phyloP scores from a whole-genome alignment of 2,797 vertebrate genomes.

The Dermochelys coriacea region DNA sequence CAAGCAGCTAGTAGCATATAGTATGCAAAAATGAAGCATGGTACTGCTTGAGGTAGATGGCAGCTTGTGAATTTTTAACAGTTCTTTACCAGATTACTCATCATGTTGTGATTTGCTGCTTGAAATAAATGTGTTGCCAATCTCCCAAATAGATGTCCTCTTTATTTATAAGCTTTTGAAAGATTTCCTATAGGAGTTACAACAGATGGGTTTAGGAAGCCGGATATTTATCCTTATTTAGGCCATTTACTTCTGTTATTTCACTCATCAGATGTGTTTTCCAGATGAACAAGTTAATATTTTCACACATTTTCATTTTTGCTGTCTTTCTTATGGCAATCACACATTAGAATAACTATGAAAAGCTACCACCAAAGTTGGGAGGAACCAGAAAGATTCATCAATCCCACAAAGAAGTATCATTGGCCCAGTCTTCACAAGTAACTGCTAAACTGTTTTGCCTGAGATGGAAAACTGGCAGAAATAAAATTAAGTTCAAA shows the following conservation, averaged over 20 bases:
- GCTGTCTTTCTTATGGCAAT: background rate
- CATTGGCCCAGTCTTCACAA: background rate
- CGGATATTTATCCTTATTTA: slow-evolving; percentile 69
- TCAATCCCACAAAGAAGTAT: background rate
- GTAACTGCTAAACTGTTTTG: background rate
- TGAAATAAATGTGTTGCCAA: slow-evolving; percentile 74
- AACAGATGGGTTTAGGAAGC: slow-evolving; percentile 75
- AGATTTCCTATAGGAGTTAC: slow-evolving; percentile 66
- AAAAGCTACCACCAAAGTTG: background rate
- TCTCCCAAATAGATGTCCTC: slow-evolving; percentile 79
- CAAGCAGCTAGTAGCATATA: slow-evolving; percentile 60
- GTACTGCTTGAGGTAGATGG: slow-evolving; percentile 47
- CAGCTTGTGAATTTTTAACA: slow-evolving; percentile 78
- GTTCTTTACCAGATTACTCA: slow-evolving; percentile 76
- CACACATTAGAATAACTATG: background rate
- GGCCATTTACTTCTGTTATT: slow-evolving; percentile 54
- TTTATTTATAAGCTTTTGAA: slow-evolving; percentile 77
- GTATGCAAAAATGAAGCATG: slow-evolving; percentile 35
- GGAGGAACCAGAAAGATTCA: background rate
- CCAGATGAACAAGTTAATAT: slow-evolving; percentile 61
- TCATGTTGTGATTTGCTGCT: slow-evolving; percentile 74
- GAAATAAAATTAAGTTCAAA: background rate
- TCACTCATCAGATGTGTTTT: slow-evolving; percentile 59
- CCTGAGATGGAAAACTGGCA: background rate
- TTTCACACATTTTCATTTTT: slow-evolving; percentile 42